Percentiles rank a stretch among this genome's conserved stretches.
These are phyloP conservation scores for Papilio machaon DNA, from an alignment of 1,140 invertebrate species.

Conservation along the genomic window DNA sequence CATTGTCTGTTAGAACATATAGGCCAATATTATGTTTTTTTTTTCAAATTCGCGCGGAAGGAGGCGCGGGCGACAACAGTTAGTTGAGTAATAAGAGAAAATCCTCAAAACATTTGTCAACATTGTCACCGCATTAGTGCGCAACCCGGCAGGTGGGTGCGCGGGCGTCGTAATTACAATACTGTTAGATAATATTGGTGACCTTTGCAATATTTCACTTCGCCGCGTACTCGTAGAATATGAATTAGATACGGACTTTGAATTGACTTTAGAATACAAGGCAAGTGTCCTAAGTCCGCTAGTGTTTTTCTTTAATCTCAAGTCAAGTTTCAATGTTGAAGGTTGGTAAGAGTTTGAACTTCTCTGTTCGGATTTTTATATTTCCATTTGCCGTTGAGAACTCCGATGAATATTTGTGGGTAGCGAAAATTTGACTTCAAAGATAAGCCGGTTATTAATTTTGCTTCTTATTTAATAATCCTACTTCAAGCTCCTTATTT, in stretches of 20 bases:
- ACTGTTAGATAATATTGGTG: slow-evolving; percentile 60
- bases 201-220: slow-evolving; percentile 60
- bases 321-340: neutral
- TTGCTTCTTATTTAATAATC: too few species aligned
- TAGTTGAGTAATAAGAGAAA: neutral
- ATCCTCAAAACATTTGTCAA: neutral
- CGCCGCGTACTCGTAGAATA: slow-evolving; percentile 38
- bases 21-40: too few species aligned
- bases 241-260: slow-evolving; percentile 19
- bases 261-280: slow-evolving; percentile 3
- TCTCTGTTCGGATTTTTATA: too few species aligned
- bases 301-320: neutral
- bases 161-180: slow-evolving; percentile 46
- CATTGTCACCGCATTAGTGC: slow-evolving; percentile 17
- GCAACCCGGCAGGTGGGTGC: slow-evolving; percentile 41
- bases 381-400: too few species aligned
- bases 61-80: too few species aligned
- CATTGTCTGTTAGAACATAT: too few species aligned
- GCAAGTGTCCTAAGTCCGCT: neutral
- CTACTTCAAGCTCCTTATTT: too few species aligned
- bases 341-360: neutral
- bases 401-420: neutral
- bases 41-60: too few species aligned
- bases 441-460: too few species aligned
- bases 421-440: too few species aligned